Conservation (phyloP, 1,140 invertebrate species). For the Agraylea sexmaculata region DNA sequence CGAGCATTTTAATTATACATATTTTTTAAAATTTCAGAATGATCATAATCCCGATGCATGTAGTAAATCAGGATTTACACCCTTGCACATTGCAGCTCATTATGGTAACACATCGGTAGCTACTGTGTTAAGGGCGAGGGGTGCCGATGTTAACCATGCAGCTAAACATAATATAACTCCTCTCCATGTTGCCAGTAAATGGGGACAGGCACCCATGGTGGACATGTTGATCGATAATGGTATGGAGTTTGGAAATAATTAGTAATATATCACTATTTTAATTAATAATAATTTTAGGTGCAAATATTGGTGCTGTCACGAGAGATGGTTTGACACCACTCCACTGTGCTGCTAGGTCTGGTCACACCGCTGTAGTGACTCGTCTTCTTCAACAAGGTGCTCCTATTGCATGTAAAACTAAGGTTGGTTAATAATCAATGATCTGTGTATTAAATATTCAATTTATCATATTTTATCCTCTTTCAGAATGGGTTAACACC, state of each 20-base stretch:
- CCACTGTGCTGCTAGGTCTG: slow-evolving; percentile 87
- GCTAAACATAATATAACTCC: slow-evolving; percentile 93
- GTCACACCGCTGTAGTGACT: slow-evolving; percentile 93
- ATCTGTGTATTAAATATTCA: slow-evolving; percentile 2
- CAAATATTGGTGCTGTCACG: slow-evolving; percentile 89
- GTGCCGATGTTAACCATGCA: slow-evolving; percentile 91
- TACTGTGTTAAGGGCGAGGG: slow-evolving; percentile 74
- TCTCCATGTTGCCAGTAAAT: slow-evolving; percentile 91
- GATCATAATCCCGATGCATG: slow-evolving; percentile 92
- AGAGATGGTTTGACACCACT: slow-evolving; percentile 88
- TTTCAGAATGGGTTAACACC: slow-evolving; percentile 77
- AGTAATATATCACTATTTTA: too few relatives aligned
- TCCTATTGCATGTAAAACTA: slow-evolving; percentile 94
- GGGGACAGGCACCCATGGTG: slow-evolving; percentile 92
- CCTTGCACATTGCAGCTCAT: slow-evolving; percentile 95
- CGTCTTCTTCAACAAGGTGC: slow-evolving; percentile 82
- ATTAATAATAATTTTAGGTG: slow-evolving; percentile 79
- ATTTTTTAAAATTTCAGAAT: slow-evolving; percentile 45
- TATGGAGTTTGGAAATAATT: slow-evolving; percentile 21
- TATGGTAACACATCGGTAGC: slow-evolving; percentile 97
- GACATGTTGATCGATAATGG: slow-evolving; percentile 46
- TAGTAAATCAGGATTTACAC: slow-evolving; percentile 96
- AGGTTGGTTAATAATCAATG: slow-evolving; percentile 44
- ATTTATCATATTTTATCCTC: slow-evolving; percentile 18
- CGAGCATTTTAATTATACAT: slow-evolving; percentile 8